Conservation (phyloP, 2,113 vertebrate species). For the Entelurus aequoreus region DNA sequence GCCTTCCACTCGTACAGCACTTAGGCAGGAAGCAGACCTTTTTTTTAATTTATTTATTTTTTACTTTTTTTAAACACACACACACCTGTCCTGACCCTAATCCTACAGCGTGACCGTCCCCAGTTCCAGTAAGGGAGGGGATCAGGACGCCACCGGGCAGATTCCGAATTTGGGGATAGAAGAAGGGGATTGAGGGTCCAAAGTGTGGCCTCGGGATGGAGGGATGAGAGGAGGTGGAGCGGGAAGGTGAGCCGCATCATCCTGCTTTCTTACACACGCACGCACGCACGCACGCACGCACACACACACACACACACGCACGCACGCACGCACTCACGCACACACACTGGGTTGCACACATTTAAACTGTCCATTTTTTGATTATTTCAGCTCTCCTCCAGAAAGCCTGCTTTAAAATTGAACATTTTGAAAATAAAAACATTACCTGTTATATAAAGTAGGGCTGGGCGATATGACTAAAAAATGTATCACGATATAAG, state of each 20-base stretch:
- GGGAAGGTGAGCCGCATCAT: constrained; percentile 3
- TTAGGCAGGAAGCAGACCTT: neutral
- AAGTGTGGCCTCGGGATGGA: constrained; percentile 41
- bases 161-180: constrained; percentile 62
- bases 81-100: constrained; percentile 60
- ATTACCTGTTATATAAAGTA: no score
- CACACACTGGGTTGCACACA: neutral
- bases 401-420: no score
- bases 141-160: constrained; percentile 51
- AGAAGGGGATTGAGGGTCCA: constrained; percentile 49
- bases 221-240: constrained; percentile 9
- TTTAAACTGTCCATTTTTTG: no score
- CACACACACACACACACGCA: neutral
- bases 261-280: constrained; percentile 6
- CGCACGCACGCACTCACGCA: neutral
- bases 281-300: neutral
- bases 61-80: constrained; percentile 3
- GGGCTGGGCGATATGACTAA: no score
- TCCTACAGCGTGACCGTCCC: constrained; percentile 61
- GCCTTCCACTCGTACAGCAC: neutral
- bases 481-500: no score
- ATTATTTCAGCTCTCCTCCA: no score
- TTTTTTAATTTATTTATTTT: no score
- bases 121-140: constrained; percentile 47
- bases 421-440: no score